Evolutionary conservation across 2,888 invertebrate genomes (phyloP).

Genomic region (Drosophila setosimentum): DNA sequence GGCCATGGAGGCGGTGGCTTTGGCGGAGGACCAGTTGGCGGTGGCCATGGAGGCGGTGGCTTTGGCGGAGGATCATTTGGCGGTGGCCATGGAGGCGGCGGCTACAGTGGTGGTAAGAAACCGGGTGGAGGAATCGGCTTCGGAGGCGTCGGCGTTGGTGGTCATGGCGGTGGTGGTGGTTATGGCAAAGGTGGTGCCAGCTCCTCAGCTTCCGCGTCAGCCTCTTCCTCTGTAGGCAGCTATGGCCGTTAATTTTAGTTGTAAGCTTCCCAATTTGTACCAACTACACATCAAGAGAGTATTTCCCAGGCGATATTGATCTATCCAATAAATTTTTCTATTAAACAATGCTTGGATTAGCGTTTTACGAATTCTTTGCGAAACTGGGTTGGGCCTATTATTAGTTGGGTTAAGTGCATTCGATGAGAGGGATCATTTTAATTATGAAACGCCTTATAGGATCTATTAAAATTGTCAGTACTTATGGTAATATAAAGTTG

Average conservation of each 20-base stretch:
- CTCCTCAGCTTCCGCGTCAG: constrained; percentile 49
- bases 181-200: constrained; percentile 49
- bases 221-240: constrained; percentile 35
- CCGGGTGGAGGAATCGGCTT: constrained; percentile 18
- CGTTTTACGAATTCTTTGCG: constrained; percentile 4
- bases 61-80: no score
- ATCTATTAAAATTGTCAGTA: background rate
- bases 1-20: background rate
- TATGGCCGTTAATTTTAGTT: constrained; percentile 36
- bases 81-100: constrained; percentile 18
- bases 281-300: constrained; percentile 35
- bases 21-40: background rate
- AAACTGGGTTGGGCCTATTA: background rate
- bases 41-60: background rate
- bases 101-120: constrained; percentile 12
- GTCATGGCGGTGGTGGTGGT: constrained; percentile 43
- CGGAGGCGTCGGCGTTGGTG: constrained; percentile 31
- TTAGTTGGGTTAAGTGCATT: constrained; percentile 6
- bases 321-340: constrained; percentile 27
- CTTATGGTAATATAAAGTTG: background rate
- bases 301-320: constrained; percentile 36
- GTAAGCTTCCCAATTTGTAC: constrained; percentile 1
- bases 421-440: background rate
- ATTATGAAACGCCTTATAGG: background rate
- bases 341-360: constrained; percentile 20